These are phyloP conservation scores for Pristiophorus japonicus DNA, from an alignment of 2,113 vertebrate species.

Conservation along the genomic window DNA sequence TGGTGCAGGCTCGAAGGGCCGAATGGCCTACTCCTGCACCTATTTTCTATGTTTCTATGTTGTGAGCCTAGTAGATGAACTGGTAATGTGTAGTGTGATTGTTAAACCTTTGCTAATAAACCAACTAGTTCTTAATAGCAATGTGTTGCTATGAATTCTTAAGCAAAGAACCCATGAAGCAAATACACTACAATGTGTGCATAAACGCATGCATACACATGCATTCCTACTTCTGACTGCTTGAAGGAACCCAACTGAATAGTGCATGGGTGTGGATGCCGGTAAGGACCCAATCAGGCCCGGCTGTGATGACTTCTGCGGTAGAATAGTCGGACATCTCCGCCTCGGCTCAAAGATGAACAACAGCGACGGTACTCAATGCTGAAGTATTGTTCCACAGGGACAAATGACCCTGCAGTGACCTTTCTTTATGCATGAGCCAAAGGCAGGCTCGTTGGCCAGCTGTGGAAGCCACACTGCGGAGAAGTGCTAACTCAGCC, in stretches of 20 bases:
- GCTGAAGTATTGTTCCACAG: background rate
- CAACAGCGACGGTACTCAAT: background rate
- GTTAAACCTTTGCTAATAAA: no score
- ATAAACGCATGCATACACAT: background rate
- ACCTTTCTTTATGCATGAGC: background rate
- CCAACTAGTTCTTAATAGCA: no score
- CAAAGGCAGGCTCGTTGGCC: background rate
- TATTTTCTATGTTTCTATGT: no score
- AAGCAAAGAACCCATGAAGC: no score
- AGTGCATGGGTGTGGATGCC: no score
- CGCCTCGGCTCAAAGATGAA: background rate
- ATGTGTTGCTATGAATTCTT: no score
- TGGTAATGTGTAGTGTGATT: no score
- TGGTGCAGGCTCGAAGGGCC: no score
- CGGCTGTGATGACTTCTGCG: background rate
- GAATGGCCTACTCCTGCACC: no score
- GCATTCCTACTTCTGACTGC: background rate
- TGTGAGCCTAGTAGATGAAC: no score
- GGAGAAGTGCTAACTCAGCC: background rate
- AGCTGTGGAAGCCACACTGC: no score
- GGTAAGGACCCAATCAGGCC: background rate
- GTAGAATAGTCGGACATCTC: background rate
- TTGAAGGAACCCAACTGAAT: background rate
- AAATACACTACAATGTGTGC: no score
- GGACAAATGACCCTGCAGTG: background rate